phyloP scores from a whole-genome alignment of 2,888 invertebrate genomes.

The Apoda limacodes region DNA sequence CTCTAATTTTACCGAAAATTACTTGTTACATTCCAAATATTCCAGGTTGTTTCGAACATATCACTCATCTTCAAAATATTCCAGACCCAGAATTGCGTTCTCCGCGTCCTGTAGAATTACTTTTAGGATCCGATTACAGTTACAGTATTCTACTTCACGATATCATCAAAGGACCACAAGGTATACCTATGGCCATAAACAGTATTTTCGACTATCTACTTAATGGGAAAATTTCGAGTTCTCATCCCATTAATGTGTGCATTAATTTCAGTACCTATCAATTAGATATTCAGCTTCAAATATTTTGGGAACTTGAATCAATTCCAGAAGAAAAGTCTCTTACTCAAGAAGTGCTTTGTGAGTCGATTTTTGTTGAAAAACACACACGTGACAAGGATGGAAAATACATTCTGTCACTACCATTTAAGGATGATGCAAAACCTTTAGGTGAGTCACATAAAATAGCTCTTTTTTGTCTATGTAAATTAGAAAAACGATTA shows the following conservation, averaged over 20 bases:
- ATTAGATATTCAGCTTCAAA: neutral
- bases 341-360: slow-evolving; percentile 2
- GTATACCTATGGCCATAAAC: no score
- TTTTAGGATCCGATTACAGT: no score
- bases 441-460: slow-evolving; percentile 1
- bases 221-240: slow-evolving; percentile 2
- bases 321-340: neutral
- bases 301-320: slow-evolving; percentile 3
- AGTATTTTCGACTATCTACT: no score
- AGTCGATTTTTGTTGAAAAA: slow-evolving; percentile 4
- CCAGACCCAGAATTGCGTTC: no score
- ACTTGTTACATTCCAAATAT: no score
- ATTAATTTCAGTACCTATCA: neutral
- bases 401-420: slow-evolving; percentile 1
- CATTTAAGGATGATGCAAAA: slow-evolving; percentile 1
- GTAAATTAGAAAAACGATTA: no score
- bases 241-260: neutral
- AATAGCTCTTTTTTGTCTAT: no score
- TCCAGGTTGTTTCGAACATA: no score
- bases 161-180: slow-evolving; percentile 3
- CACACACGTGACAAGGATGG: slow-evolving; percentile 3
- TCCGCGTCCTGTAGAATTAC: no score
- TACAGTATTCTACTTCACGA: neutral
- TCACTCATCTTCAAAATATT: no score
- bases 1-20: no score